A percentile compares a stretch with the other conserved stretches of the same genome.
Conservation (phyloP, 2,797 vertebrate species). For the Gila robusta region DNA sequence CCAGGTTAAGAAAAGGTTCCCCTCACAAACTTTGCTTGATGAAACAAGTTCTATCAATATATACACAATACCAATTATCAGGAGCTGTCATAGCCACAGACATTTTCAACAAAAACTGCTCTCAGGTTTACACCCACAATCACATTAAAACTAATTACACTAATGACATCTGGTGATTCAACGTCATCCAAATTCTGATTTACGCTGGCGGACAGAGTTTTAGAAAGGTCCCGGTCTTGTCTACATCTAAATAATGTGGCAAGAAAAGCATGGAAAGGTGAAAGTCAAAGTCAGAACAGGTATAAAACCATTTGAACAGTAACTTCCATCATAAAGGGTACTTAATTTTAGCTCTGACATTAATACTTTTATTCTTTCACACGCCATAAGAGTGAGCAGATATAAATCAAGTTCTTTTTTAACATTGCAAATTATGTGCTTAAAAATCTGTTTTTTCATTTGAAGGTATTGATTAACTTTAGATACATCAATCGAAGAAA, state of each 20-base stretch:
- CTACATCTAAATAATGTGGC: conserved; percentile 9
- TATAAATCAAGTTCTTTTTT: not conserved
- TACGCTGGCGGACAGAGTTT: not conserved
- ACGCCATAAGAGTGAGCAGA: not conserved
- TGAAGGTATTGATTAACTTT: not conserved
- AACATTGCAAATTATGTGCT: not conserved
- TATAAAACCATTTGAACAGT: conserved; percentile 7
- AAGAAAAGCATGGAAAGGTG: conserved; percentile 25
- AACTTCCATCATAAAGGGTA: not conserved
- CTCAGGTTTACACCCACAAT: conserved; percentile 12
- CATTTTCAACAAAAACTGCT: conserved; percentile 11
- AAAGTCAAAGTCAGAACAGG: conserved; percentile 31
- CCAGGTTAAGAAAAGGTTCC: not conserved
- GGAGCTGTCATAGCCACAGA: not conserved
- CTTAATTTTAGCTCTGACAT: not conserved
- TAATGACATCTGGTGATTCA: conserved; percentile 9
- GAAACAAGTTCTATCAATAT: not conserved
- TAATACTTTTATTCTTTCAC: not conserved
- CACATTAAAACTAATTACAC: conserved; percentile 19
- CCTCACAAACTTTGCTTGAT: not conserved
- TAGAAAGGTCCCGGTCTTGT: not conserved
- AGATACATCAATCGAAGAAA: not conserved
- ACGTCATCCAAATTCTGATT: conserved; percentile 28
- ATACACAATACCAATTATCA: not conserved
- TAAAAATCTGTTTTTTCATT: not conserved